Base-by-base conservation (phyloP, 2,888 invertebrate genomes). In the Zeuzera pyrina region DNA sequence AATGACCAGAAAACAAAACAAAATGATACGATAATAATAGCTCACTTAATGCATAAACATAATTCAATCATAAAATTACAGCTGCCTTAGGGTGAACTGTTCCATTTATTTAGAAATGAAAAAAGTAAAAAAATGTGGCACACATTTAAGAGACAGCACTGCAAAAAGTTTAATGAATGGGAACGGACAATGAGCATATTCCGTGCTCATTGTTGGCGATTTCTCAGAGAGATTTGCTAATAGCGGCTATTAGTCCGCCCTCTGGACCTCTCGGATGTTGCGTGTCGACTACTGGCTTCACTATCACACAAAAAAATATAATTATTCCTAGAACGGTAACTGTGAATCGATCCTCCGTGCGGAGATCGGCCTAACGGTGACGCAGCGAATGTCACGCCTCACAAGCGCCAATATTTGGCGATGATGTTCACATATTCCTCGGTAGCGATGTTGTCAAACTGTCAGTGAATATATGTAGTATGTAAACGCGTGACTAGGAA, bases 301-400 rank as follows among this genome's bases (percentile, higher is more conserved):
- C 53, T 43, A 46, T 48, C 43, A 39, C 45, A 42, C 60, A 59
- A 73, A 76, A 72, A 73, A 71, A 70, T 50, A 57, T 72, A 74
- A 78, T 77, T 77, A 77, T 72, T 66, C 56, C 61, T 54, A 67
- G 71, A 79, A 77, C 79, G 76, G 76, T 77, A 76, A 69, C 67
- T 69, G 57, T 56, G 60, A 69, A 76, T 77, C 65, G 65, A 65
- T 65, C 65, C 52, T 57, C 52, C 54, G 52, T 57, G 45, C 43
- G 42, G 55, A 53, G 59, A 64, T 57, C 51, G 58, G n/a, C 45
- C 49, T 66, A 66, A 70, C 70, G 70, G 73, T 71, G 65, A 57
- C 64, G 59, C 54, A 45, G 38, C 37, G 22, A 49, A 57, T 67
- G 65, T 62, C 64, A 55, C 58, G 57, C 53, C 52, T 24, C 12